Base-by-base conservation (phyloP, 2,113 vertebrate species). In the Plotosus lineatus region DNA sequence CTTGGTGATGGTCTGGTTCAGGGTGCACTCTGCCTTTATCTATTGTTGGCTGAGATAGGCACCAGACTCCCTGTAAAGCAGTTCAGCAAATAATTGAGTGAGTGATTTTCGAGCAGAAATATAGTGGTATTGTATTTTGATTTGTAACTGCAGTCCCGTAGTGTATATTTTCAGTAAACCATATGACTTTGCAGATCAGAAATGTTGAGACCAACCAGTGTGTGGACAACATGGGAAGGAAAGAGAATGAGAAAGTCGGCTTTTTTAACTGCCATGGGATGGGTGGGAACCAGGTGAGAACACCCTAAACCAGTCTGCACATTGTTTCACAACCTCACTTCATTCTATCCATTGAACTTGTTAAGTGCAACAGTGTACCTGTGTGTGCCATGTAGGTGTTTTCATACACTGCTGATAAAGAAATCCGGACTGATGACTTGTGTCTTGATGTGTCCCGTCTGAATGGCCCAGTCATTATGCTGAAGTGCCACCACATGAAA, bases 231-330 rank as follows among this genome's bases (percentile, higher is more conserved):
- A 99, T 99, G 98, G 98, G 98, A 53, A 94, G 97, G 61, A 99
- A 98, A 80, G 97, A 99, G 83, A 99, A 99, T 0, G 97, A 99
- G 84, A 99, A 98, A 92, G 97, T 99, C 15, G 97, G 98, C 63
- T 98, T 99, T 75, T 99, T 99, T 94, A 99, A 99, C 93, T 99
- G 98, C 82, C 98, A 99, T 0, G 96, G 98, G 77, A 99, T 99
- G 97, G 98, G 98, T 71, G 98, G 98, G 77, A 99, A 99, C 87
- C 97, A 99, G 96, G 98, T 98, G 92, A 94, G 85, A 50, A 33
- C 6, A 33, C 40, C 33, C 14, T 17, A 12, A 26, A 12, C 53
- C 51, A 31, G 42, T 58, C 17, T 2, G 28, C 36, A 14, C 68
- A 26, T 15, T 26, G 17, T 15, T 36, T 36, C 46, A 73, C 19